phyloP scores from a whole-genome alignment of 1,140 invertebrate species.

The Drosophila mayri region DNA sequence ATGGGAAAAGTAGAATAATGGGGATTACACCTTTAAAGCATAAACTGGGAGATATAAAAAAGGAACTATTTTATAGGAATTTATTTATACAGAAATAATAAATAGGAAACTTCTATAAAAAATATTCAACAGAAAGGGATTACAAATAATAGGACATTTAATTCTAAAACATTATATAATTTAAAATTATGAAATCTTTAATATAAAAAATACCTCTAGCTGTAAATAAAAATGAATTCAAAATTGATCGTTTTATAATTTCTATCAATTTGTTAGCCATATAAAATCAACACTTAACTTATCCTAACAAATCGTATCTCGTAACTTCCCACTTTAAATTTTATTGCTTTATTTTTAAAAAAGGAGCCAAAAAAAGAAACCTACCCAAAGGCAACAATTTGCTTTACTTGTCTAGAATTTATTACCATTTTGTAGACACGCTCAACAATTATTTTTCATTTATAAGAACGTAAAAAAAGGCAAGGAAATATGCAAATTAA shows the following conservation, averaged over 20 bases:
- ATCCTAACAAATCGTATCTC: conserved; percentile 1
- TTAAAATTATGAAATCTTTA: too few species aligned
- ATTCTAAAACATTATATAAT: too few species aligned
- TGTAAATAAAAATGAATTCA: too few species aligned
- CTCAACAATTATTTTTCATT: conserved; percentile 67
- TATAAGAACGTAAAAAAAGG: conserved; percentile 44
- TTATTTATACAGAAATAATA: not conserved
- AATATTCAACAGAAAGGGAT: too few species aligned
- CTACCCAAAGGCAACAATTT: conserved; percentile 49
- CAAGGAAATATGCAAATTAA: conserved; percentile 70
- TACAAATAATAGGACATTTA: too few species aligned
- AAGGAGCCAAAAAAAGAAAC: not conserved
- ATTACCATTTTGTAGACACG: conserved; percentile 55
- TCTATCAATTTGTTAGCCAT: not conserved
- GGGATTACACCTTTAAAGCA: too few species aligned
- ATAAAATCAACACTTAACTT: not conserved
- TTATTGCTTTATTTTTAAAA: conserved; percentile 12
- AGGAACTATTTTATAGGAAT: not conserved
- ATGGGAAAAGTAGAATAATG: not conserved
- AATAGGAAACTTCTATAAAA: not conserved
- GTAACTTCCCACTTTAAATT: not conserved
- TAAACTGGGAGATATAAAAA: not conserved
- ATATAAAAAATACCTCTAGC: too few species aligned
- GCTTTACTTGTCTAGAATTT: conserved; percentile 59
- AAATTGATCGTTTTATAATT: too few species aligned